phyloP scores from a whole-genome alignment of 2,888 invertebrate species.

The Alloplasta piceator region DNA sequence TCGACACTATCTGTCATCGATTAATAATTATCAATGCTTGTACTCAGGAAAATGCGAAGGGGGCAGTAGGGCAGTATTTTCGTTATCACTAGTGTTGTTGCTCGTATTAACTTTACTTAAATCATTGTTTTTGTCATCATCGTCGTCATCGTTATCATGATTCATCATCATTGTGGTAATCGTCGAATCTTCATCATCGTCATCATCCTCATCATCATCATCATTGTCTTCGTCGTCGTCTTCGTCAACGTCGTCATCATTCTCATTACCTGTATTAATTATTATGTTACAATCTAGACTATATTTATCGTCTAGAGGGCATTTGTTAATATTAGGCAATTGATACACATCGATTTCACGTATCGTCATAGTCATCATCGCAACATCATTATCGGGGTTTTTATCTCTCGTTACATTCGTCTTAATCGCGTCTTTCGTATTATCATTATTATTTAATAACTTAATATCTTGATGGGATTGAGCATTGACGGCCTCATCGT shows the following conservation, averaged over 20 bases:
- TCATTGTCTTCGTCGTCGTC: constrained; percentile 6
- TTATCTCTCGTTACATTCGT: constrained; percentile 45
- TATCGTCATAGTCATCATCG: constrained; percentile 59
- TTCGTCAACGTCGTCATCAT: constrained; percentile 3
- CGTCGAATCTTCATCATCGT: constrained; percentile 21
- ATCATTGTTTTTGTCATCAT: constrained; percentile 75
- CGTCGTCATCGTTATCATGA: constrained; percentile 29
- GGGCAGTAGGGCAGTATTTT: constrained; percentile 82
- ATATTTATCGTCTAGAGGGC: constrained; percentile 81
- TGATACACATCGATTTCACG: constrained; percentile 81
- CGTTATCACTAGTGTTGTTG: constrained; percentile 82
- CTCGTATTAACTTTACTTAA: constrained; percentile 81
- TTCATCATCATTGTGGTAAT: constrained; percentile 13
- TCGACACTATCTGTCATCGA: constrained; percentile 81
- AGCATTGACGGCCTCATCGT: constrained; percentile 78
- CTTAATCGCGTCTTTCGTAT: constrained; percentile 49
- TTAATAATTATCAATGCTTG: constrained; percentile 82
- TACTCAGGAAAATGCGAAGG: constrained; percentile 82
- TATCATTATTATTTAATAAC: constrained; percentile 60
- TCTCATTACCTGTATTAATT: constrained; percentile 36
- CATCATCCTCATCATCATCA: constrained; percentile 5
- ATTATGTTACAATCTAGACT: constrained; percentile 82
- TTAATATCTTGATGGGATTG: constrained; percentile 76
- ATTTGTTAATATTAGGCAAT: constrained; percentile 81
- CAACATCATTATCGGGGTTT: constrained; percentile 42